Evolutionary conservation across 2,888 invertebrate genomes (phyloP), one percentile per base, ranked within the genome.

Genomic region (Lysandra coridon): DNA sequence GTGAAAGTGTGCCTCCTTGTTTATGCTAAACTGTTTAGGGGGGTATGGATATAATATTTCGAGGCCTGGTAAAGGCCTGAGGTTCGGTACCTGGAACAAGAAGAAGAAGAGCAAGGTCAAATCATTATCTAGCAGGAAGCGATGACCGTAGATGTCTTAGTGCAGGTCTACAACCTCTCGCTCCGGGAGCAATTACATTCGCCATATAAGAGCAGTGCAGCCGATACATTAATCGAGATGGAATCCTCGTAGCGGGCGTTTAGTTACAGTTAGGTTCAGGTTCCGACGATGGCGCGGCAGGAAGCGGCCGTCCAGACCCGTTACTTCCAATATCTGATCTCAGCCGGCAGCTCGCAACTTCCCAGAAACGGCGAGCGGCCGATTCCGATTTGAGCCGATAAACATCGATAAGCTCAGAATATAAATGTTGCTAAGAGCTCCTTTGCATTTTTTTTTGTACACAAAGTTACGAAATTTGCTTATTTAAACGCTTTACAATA

Each of bases 241-340:
- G n/a, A 23, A 7, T 62, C 57, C 57, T 64, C 64, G 30, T 12
- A 30, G 33, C 64, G 23, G 64, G 64, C 69, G 14, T 69, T 69
- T 69, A 69, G 69, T 69, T 69, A 69, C 69, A 69, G 69, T 69
- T 69, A 69, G 69, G 57, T 57, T 57, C 69, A 14, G 69, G 69
- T 37, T 69, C 69, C 1, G 69, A 37, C 5, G 10, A 33, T 30
- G 64, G 64, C 33, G 33, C 33, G 14, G 33, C 69, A 69, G 69
- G 69, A 69, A 69, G 69, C 69, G 69, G 69, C 69, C 69, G 69
- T 7, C 64, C 3, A 3, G 5, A 14, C 33, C 69, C 69, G 69
- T 69, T 69, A 69, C 69, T 37, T 69, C 69, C 69, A 69, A 69
- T 69, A 69, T 69, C 69, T 69, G 37, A 69, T 64, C 64, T 62